A percentile compares a stretch with the other conserved stretches of the same genome.
Conservation (phyloP, 2,113 vertebrate genomes). For the Crocuta crocuta region DNA sequence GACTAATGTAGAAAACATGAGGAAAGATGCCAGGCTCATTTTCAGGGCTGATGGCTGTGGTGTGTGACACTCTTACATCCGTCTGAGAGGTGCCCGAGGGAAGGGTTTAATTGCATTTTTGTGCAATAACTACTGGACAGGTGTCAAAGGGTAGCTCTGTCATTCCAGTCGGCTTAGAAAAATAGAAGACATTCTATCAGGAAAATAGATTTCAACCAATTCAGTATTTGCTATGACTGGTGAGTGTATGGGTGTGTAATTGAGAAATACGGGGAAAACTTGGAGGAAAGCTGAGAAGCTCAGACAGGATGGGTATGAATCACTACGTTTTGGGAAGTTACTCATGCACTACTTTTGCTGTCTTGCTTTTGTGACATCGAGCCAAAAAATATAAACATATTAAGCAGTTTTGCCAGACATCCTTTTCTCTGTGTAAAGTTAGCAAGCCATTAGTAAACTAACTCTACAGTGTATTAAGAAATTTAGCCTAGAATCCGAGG, state of each 20-base stretch:
- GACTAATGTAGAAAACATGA: background rate
- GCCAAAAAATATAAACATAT: constrained; percentile 53
- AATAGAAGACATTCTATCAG: background rate
- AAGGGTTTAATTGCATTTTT: constrained; percentile 63
- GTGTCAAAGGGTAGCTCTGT: background rate
- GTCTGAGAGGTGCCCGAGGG: constrained; percentile 13
- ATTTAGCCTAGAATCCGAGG: background rate
- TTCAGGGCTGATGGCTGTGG: background rate
- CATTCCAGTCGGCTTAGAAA: background rate
- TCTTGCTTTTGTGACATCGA: constrained; percentile 33
- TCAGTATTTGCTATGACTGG: background rate
- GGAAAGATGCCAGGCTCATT: background rate
- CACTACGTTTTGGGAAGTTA: constrained; percentile 22
- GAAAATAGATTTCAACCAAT: background rate
- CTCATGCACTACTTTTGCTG: constrained; percentile 47
- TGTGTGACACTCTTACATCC: constrained; percentile 19
- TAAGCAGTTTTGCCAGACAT: constrained; percentile 30
- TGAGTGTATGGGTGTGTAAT: background rate
- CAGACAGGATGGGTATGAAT: background rate
- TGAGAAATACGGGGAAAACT: background rate
- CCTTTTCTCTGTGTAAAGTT: constrained; percentile 14
- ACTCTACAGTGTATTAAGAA: background rate
- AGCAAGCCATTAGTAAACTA: constrained; percentile 14
- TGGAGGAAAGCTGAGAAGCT: background rate
- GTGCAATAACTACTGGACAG: constrained; percentile 51